phyloP scores from a whole-genome alignment of 2,888 invertebrate genomes.

The Rhamnusium bicolor region DNA sequence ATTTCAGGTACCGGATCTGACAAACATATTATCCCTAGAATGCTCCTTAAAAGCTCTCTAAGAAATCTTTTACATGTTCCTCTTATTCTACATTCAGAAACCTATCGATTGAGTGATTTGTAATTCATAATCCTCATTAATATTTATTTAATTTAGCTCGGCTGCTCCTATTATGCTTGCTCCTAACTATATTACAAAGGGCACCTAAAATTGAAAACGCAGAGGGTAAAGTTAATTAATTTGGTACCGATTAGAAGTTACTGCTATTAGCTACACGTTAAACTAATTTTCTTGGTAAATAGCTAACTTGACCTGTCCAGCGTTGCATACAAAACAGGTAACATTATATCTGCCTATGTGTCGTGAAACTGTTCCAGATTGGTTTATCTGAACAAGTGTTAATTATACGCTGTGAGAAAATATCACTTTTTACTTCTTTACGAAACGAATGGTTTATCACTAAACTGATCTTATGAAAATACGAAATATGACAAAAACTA shows the following conservation, averaged over 20 bases:
- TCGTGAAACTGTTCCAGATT: not conserved
- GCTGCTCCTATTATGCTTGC: conserved; percentile 14
- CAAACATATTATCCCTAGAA: not conserved
- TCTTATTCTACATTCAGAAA: not conserved
- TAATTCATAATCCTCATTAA: conserved; percentile 21
- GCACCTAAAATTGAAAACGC: conserved; percentile 41
- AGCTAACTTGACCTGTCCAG: conserved; percentile 46
- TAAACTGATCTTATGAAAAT: no score
- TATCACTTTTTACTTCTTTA: no score
- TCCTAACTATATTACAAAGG: conserved; percentile 11
- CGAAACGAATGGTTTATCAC: no score
- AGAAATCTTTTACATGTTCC: not conserved
- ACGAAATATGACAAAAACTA: no score
- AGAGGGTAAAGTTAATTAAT: conserved; percentile 45
- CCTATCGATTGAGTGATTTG: conserved; percentile 17
- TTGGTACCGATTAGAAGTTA: conserved; percentile 43
- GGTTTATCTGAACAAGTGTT: not conserved
- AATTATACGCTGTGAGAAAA: not conserved
- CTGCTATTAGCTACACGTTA: conserved; percentile 49
- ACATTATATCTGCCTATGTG: not conserved
- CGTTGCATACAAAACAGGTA: conserved; percentile 39
- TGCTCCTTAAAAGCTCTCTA: not conserved
- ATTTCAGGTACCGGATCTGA: no score
- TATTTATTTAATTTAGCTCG: conserved; percentile 22
- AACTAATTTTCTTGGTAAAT: conserved; percentile 49